These are phyloP conservation scores for Mesocentrotus franciscanus DNA, from an alignment of 53 echinoderm and acorn worm species.

Conservation along the genomic window DNA sequence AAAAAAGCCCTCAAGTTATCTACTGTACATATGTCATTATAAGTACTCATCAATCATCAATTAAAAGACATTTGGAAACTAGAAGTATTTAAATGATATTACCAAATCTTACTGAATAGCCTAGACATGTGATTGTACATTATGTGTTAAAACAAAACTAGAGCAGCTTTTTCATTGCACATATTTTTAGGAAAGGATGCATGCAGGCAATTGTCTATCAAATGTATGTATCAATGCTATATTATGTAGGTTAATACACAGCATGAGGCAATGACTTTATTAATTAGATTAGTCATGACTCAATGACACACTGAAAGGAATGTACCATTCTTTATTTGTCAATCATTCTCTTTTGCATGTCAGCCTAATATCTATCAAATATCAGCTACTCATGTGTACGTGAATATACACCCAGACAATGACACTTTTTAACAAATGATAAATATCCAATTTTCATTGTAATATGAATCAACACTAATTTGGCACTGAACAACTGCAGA, in stretches of 20 bases:
- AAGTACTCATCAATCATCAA: too few relatives aligned
- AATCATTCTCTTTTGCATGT: too few relatives aligned
- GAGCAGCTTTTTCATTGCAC: not conserved
- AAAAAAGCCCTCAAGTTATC: too few relatives aligned
- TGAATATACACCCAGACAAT: not conserved
- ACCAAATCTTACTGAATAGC: too few relatives aligned
- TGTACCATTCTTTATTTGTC: too few relatives aligned
- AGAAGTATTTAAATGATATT: not conserved
- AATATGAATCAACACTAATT: not conserved
- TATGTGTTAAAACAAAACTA: not conserved
- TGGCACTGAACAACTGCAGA: not conserved
- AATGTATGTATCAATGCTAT: not conserved
- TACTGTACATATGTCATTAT: too few relatives aligned
- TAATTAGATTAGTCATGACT: not conserved
- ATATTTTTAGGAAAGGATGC: not conserved
- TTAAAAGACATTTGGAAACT: not conserved
- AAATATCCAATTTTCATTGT: not conserved
- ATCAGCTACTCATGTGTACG: too few relatives aligned
- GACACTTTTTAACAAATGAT: not conserved
- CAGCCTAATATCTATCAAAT: too few relatives aligned
- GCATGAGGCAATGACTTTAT: not conserved
- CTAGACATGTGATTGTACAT: not conserved
- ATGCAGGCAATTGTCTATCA: not conserved
- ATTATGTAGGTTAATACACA: not conserved
- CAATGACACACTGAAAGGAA: not conserved